Conservation (phyloP, 2,888 invertebrate genomes). For the Myopa tessellatipennis region DNA sequence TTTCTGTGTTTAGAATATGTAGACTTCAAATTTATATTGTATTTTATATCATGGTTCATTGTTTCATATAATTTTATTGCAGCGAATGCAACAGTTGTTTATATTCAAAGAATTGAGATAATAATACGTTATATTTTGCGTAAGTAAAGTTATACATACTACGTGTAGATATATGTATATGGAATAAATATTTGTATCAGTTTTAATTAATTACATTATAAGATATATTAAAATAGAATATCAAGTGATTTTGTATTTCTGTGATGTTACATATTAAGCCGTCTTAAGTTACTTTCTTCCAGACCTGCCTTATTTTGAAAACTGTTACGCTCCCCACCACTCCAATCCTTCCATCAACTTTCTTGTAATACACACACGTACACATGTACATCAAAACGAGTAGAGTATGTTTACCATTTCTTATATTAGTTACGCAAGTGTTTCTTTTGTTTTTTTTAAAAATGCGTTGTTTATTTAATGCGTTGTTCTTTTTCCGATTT, state of each 20-base stretch:
- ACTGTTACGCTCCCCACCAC: too few species aligned
- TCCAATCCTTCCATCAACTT: not conserved
- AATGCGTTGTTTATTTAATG: conserved; percentile 1
- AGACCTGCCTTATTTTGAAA: not conserved
- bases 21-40: conserved; percentile 37
- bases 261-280: not conserved
- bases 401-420: not conserved
- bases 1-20: conserved; percentile 44
- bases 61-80: conserved; percentile 11
- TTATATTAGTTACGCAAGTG: not conserved
- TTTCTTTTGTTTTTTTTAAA: not conserved
- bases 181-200: conserved; percentile 20
- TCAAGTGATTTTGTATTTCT: conserved; percentile 12
- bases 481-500: not conserved
- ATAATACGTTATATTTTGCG: too few species aligned
- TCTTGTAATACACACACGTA: conserved; percentile 18
- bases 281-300: not conserved
- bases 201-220: not conserved
- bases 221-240: conserved; percentile 30
- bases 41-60: conserved; percentile 25
- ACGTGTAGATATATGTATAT: not conserved
- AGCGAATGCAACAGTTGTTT: conserved; percentile 16
- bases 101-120: not conserved
- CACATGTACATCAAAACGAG: conserved; percentile 30
- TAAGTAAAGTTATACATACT: too few species aligned